Percentiles rank a stretch among this genome's conserved stretches.
Conservation (phyloP, 2,113 vertebrate genomes). For the Mirza zaza region DNA sequence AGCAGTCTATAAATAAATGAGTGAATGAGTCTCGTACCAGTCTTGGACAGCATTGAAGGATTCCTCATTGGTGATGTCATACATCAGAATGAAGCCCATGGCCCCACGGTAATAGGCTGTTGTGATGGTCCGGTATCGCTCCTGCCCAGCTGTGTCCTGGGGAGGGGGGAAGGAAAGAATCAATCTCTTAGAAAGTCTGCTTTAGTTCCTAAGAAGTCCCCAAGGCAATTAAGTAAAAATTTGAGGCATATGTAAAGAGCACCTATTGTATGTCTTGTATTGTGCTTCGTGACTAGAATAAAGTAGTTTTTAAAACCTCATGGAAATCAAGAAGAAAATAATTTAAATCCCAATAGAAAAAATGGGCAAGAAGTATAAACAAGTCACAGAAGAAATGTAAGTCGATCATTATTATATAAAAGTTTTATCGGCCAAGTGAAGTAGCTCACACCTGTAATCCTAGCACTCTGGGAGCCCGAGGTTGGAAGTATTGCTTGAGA, state of each 20-base stretch:
- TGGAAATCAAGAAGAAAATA: conserved; percentile 47
- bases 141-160: conserved; percentile 98
- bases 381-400: conserved; percentile 35
- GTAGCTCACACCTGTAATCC: too few species aligned
- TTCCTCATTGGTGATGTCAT: conserved; percentile 97
- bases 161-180: conserved; percentile 6
- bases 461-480: too few species aligned
- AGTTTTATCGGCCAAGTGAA: too few species aligned
- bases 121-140: conserved; percentile 97
- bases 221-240: conserved; percentile 39
- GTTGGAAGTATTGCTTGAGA: too few species aligned
- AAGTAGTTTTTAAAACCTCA: conserved; percentile 12
- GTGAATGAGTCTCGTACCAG: conserved; percentile 87
- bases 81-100: conserved; percentile 99
- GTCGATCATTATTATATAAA: background rate
- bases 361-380: background rate
- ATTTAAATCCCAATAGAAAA: conserved; percentile 63
- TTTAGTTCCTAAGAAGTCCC: conserved; percentile 12
- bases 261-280: background rate
- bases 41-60: conserved; percentile 99
- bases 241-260: conserved; percentile 2
- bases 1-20: background rate
- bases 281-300: conserved; percentile 17
- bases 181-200: conserved; percentile 17
- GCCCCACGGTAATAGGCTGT: conserved; percentile 98